Base-by-base conservation (phyloP, 2,113 vertebrate species). In the Embiotoca jacksoni region DNA sequence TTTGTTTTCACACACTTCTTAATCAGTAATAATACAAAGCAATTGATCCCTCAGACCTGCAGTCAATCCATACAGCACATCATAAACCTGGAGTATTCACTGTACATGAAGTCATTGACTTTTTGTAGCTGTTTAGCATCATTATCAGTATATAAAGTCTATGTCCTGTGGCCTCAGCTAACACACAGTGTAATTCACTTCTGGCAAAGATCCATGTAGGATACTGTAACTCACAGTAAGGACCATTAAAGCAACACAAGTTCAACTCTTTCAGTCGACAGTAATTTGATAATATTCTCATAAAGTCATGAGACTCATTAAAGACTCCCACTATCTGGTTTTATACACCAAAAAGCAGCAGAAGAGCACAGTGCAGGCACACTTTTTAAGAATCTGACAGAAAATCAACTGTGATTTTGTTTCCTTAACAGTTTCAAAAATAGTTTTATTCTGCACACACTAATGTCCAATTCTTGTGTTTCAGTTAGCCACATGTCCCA, bases 281-380 rank as follows among this genome's bases (percentile, higher is more conserved):
- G 2, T 60, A 56, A 41, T 77, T 11, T 35, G 11, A 57, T 64
- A 23, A 61, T 46, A 44, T 71, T 39, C 15, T 52, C 7, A 55
- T 47, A 39, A 30, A 49, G 52, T 53, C 23, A 30, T 32, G 15
- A 50, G 23, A 57, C 9, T 71, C 3, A 39, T 84, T 44, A 10
- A 23, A 23, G 23, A 23, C 23, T 59, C 44, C 55, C 8, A 2
- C 35, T 2, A 36, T 52, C n/a, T 9, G 6, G 8, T 55, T 46
- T 15, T 14, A 63, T 56, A 41, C 33, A 14, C 33, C 23, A 62
- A 1, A 67, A 52, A 14, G 9, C 11, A 31, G 32, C 52, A 39
- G 44, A 66, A 49, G 36, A 47, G 36, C 4, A 63, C 55, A 67
- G 39, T 7, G 16, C 30, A 52, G 30, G 47, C 9, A n/a, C 7